phyloP scores from a whole-genome alignment of 1,140 invertebrate genomes.

The Gryon sp. region DNA sequence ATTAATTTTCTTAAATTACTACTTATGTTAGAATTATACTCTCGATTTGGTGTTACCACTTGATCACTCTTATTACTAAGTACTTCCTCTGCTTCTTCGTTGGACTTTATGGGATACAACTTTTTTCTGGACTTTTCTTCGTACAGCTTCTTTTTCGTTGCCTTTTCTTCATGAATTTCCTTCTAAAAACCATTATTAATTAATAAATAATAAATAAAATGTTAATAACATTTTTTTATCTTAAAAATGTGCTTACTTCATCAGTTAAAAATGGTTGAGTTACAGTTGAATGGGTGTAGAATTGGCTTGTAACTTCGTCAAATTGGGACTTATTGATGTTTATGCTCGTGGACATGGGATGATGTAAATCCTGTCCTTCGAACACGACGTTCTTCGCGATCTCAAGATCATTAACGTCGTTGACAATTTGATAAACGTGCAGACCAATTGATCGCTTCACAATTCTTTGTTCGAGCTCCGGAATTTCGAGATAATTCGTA shows the following conservation, averaged over 20 bases:
- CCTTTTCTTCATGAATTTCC: not conserved
- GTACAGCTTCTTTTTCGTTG: conserved; percentile 15
- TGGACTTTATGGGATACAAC: conserved; percentile 10
- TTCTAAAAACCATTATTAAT: no score
- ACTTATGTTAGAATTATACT: conserved; percentile 19
- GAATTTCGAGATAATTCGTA: conserved; percentile 78
- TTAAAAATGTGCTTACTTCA: no score
- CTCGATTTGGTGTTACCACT: conserved; percentile 6
- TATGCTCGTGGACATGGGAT: no score
- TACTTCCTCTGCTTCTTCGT: conserved; percentile 3
- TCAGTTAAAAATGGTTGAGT: no score
- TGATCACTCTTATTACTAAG: not conserved
- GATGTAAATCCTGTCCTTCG: conserved; percentile 67
- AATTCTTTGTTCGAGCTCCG: conserved; percentile 69
- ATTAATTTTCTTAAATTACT: conserved; percentile 43
- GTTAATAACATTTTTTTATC: no score
- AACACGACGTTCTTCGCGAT: conserved; percentile 74
- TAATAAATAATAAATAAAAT: no score
- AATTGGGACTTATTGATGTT: no score
- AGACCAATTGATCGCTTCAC: conserved; percentile 68
- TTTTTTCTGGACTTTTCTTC: conserved; percentile 14
- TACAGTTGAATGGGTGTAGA: no score
- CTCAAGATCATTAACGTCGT: conserved; percentile 67
- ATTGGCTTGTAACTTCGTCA: no score
- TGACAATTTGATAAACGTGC: conserved; percentile 14